phyloP scores from a whole-genome alignment of 1,140 invertebrate genomes.

The Argopecten irradians region DNA sequence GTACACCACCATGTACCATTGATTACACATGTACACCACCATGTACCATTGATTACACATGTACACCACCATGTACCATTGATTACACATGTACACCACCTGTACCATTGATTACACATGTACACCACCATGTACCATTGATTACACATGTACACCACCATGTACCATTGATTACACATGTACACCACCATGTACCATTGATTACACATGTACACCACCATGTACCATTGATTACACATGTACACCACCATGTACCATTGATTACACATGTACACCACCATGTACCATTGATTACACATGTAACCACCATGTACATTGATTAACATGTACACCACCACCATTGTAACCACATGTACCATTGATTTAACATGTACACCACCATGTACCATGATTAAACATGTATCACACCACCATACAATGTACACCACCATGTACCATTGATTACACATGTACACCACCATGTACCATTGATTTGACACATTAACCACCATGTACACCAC shows the following conservation, averaged over 20 bases:
- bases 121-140: neutral
- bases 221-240: neutral
- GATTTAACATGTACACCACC: neutral
- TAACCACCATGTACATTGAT: neutral
- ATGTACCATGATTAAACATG: neutral
- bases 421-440: neutral
- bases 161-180: neutral
- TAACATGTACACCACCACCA: too few relatives aligned
- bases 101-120: neutral
- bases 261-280: neutral
- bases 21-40: neutral
- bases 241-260: neutral
- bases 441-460: neutral
- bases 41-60: neutral
- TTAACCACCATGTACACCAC: too few relatives aligned
- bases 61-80: neutral
- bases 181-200: neutral
- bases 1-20: neutral
- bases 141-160: neutral
- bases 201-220: neutral
- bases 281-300: neutral
- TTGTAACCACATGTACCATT: too few relatives aligned
- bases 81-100: too few relatives aligned
- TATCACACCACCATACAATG: neutral
- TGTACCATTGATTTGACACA: neutral